Evolutionary conservation across 2,113 vertebrate species (phyloP).

Genomic region (Cichladusa arquata): DNA sequence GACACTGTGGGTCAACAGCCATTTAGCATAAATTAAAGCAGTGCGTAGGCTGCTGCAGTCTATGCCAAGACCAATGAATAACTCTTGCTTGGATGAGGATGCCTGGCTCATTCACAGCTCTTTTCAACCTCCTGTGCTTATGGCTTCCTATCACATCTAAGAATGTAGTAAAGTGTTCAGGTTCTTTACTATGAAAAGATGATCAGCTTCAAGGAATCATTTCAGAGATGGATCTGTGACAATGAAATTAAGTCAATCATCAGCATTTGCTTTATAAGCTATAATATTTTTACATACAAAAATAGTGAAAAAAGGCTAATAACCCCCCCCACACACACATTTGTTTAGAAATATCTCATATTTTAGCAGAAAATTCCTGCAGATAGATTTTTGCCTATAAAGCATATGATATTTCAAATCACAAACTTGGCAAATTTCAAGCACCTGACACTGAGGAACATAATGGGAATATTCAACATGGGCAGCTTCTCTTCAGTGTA

Average conservation of each 20-base stretch:
- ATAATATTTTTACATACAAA: neutral
- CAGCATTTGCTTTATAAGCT: neutral
- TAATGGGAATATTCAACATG: neutral
- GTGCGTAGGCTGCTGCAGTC: slow-evolving; percentile 24
- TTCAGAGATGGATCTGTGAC: neutral
- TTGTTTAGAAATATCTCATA: neutral
- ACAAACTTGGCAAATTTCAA: neutral
- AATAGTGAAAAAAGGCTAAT: neutral
- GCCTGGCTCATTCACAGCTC: slow-evolving; percentile 22
- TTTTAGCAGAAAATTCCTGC: neutral
- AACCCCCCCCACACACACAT: fast-evolving
- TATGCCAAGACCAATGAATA: slow-evolving; percentile 58
- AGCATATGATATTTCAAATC: neutral
- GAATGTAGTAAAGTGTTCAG: neutral
- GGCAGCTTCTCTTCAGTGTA: neutral
- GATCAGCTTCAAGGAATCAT: neutral
- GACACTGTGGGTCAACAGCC: slow-evolving; percentile 33
- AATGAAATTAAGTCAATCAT: neutral
- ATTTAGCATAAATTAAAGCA: slow-evolving; percentile 50
- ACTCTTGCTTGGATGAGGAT: slow-evolving; percentile 40
- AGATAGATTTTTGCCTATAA: neutral
- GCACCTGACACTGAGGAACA: neutral
- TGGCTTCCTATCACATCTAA: neutral
- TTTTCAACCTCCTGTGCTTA: slow-evolving; percentile 29
- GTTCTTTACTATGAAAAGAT: neutral